Evolutionary conservation across 23 tunicate species (phyloP).

Genomic region (Ciona savignyi): DNA sequence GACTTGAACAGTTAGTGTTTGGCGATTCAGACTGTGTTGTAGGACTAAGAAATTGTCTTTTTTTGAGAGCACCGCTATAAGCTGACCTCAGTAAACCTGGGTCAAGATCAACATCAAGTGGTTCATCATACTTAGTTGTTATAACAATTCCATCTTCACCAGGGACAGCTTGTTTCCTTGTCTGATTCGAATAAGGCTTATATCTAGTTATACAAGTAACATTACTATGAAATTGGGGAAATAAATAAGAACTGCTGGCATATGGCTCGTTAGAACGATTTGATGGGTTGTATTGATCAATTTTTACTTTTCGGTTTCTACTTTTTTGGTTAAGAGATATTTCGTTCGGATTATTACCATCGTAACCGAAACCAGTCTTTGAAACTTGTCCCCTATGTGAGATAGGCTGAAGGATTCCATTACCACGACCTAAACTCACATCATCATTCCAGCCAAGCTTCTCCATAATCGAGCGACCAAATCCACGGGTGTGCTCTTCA

Average conservation of each 20-base stretch:
- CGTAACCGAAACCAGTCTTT: slow-evolving; percentile 58
- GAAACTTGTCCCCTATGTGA: slow-evolving; percentile 58
- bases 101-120: slow-evolving; percentile 58
- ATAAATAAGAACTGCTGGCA: slow-evolving; percentile 56
- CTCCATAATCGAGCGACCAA: slow-evolving; percentile 52
- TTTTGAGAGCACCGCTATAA: slow-evolving; percentile 46
- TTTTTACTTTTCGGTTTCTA: neutral
- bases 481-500: too few species aligned
- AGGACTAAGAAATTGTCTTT: too few species aligned
- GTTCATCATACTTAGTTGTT: slow-evolving; percentile 67
- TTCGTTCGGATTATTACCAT: too few species aligned
- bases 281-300: too few species aligned
- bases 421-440: slow-evolving; percentile 31
- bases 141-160: slow-evolving; percentile 74
- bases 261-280: slow-evolving; percentile 32
- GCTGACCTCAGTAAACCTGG: slow-evolving; percentile 43
- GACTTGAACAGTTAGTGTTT: too few species aligned
- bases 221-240: slow-evolving; percentile 63
- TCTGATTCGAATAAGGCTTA: slow-evolving; percentile 2
- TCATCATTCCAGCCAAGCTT: slow-evolving; percentile 84
- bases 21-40: too few species aligned
- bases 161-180: slow-evolving; percentile 28
- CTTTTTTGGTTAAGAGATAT: neutral
- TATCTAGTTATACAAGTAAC: slow-evolving; percentile 8
- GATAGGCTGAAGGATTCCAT: slow-evolving; percentile 52